phyloP scores from a whole-genome alignment of 2,888 invertebrate genomes.

The Dorcus parallelipipedus region DNA sequence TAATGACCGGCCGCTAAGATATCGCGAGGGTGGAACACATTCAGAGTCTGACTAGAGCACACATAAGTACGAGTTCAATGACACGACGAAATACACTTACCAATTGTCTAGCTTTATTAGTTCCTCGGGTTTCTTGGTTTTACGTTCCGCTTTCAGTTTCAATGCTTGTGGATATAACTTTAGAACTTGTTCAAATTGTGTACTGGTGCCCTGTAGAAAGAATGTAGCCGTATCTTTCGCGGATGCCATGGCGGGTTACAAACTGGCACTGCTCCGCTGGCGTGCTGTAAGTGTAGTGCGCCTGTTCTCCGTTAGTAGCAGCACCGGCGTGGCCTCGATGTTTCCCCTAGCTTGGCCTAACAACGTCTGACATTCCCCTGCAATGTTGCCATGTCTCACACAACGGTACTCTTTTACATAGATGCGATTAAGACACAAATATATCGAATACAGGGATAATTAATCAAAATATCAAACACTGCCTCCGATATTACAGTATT shows the following conservation, averaged over 20 bases:
- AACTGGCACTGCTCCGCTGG: slow-evolving; percentile 33
- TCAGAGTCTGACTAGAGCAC: slow-evolving; percentile 33
- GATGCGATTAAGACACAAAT: too few species aligned
- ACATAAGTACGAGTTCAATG: slow-evolving; percentile 35
- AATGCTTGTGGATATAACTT: slow-evolving; percentile 90
- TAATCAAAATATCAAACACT: too few species aligned
- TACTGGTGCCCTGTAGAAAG: slow-evolving; percentile 85
- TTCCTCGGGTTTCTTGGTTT: slow-evolving; percentile 91
- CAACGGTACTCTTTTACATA: slow-evolving; percentile 1
- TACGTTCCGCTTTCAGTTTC: slow-evolving; percentile 84
- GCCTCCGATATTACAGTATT: too few species aligned
- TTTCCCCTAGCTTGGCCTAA: slow-evolving; percentile 44
- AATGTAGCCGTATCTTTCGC: slow-evolving; percentile 90
- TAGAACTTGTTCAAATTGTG: slow-evolving; percentile 83
- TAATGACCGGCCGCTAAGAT: slow-evolving; percentile 60
- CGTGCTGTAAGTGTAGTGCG: slow-evolving; percentile 28
- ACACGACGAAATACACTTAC: slow-evolving; percentile 59
- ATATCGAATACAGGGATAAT: too few species aligned
- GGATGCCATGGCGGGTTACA: slow-evolving; percentile 58
- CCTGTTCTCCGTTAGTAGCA: slow-evolving; percentile 31
- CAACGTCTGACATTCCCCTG: slow-evolving; percentile 46
- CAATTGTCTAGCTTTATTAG: slow-evolving; percentile 92
- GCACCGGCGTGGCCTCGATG: slow-evolving; percentile 38
- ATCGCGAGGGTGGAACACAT: slow-evolving; percentile 61
- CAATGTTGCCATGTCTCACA: slow-evolving; percentile 29